These are phyloP conservation scores for Thomomys bottae DNA, from an alignment of 2,113 vertebrate genomes.

Conservation along the genomic window DNA sequence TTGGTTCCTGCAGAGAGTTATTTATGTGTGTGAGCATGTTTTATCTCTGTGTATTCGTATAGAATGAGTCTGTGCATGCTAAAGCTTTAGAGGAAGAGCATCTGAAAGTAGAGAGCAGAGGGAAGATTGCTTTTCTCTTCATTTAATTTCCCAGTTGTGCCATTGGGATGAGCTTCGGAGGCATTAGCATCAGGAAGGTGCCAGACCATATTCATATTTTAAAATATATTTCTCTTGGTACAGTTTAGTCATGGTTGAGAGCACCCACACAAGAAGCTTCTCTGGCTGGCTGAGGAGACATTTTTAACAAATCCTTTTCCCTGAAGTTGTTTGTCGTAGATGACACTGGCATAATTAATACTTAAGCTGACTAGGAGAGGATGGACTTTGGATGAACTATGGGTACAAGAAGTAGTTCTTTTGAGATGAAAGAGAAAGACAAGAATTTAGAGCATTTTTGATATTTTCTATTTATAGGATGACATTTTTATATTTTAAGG, in stretches of 20 bases:
- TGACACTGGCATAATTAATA: slow-evolving; percentile 38
- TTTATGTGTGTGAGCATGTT: slow-evolving; percentile 82
- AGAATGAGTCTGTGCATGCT: slow-evolving; percentile 68
- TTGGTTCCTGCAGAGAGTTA: slow-evolving; percentile 85
- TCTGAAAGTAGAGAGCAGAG: slow-evolving; percentile 63
- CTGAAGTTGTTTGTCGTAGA: slow-evolving; percentile 52
- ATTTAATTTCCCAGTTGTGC: slow-evolving; percentile 74
- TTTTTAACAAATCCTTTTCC: slow-evolving; percentile 48
- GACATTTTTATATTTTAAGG: slow-evolving; percentile 37
- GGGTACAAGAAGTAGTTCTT: neutral
- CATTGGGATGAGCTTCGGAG: slow-evolving; percentile 44
- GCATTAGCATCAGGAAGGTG: slow-evolving; percentile 66
- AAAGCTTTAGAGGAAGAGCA: slow-evolving; percentile 57
- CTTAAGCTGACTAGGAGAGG: neutral
- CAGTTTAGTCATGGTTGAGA: slow-evolving; percentile 23
- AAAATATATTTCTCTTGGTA: slow-evolving; percentile 42
- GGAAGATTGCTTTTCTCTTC: slow-evolving; percentile 66
- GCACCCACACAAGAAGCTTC: slow-evolving; percentile 1
- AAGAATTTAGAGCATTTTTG: slow-evolving; percentile 49
- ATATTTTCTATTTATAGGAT: slow-evolving; percentile 45
- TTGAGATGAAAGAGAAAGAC: slow-evolving; percentile 16
- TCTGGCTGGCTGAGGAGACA: neutral
- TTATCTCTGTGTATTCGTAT: slow-evolving; percentile 65
- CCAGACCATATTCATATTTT: slow-evolving; percentile 68
- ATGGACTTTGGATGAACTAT: neutral